Evolutionary conservation across 2,113 vertebrate genomes (phyloP).

Genomic region (Mobula hypostoma): DNA sequence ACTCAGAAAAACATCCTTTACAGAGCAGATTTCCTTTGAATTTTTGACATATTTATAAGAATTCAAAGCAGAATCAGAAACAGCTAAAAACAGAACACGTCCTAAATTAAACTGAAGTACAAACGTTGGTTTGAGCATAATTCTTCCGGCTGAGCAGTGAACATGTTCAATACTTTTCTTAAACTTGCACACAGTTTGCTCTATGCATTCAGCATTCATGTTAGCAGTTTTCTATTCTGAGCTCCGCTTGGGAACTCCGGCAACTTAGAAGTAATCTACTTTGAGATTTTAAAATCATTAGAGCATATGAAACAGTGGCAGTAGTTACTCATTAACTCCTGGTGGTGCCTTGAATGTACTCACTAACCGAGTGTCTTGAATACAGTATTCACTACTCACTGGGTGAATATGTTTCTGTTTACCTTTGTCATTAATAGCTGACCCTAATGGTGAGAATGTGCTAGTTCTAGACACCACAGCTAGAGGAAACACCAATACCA

Average conservation of each 20-base stretch:
- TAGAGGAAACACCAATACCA: too few species aligned
- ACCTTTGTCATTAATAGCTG: too few species aligned
- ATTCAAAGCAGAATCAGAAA: neutral
- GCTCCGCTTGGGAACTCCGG: neutral
- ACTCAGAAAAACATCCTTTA: neutral
- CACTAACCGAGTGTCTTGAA: too few species aligned
- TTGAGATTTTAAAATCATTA: neutral
- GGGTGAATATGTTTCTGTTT: too few species aligned
- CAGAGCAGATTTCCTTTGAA: neutral
- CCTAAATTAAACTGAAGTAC: neutral
- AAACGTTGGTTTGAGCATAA: neutral
- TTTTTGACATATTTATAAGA: neutral
- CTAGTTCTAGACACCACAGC: too few species aligned
- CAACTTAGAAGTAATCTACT: neutral
- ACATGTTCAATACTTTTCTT: neutral
- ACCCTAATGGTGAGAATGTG: too few species aligned
- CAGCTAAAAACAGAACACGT: neutral
- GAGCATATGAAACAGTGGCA: too few species aligned
- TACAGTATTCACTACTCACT: too few species aligned
- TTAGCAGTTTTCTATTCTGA: neutral
- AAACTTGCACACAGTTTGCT: neutral
- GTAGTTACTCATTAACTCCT: too few species aligned
- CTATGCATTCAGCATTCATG: neutral
- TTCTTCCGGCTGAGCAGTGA: neutral
- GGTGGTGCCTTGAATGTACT: too few species aligned